These are phyloP conservation scores for Cyphomyrus plagiostoma DNA, from an alignment of 2,113 vertebrate genomes.

Conservation along the genomic window DNA sequence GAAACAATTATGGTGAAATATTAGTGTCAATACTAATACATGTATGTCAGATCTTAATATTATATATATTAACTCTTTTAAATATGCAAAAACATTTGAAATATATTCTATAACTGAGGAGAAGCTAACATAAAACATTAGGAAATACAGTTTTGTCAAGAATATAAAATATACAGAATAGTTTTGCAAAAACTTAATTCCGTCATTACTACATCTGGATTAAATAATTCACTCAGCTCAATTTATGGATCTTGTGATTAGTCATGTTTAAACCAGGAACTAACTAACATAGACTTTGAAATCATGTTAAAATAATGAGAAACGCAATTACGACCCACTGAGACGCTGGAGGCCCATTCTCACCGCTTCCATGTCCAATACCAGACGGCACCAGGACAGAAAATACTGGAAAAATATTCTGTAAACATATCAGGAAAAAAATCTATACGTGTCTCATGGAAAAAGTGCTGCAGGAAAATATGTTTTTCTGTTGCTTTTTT, in stretches of 20 bases:
- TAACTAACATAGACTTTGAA: neutral
- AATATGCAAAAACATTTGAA: neutral
- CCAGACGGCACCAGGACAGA: neutral
- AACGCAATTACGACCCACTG: neutral
- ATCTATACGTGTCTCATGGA: neutral
- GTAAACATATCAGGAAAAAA: neutral
- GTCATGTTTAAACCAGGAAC: neutral
- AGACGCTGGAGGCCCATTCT: neutral
- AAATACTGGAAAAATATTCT: neutral
- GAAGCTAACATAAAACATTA: neutral
- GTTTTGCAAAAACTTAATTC: neutral
- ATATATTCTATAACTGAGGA: neutral
- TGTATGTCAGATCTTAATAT: neutral
- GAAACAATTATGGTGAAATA: neutral
- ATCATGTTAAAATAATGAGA: neutral
- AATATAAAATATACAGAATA: neutral
- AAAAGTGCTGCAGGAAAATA: neutral
- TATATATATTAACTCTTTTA: neutral
- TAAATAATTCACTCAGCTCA: neutral
- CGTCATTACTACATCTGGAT: neutral
- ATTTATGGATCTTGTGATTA: neutral
- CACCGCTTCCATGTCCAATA: neutral
- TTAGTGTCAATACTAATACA: neutral
- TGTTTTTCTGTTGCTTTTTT: neutral
- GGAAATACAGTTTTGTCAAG: neutral